Conservation (phyloP, 2,797 vertebrate genomes). For the Semaprochilodus insignis region DNA sequence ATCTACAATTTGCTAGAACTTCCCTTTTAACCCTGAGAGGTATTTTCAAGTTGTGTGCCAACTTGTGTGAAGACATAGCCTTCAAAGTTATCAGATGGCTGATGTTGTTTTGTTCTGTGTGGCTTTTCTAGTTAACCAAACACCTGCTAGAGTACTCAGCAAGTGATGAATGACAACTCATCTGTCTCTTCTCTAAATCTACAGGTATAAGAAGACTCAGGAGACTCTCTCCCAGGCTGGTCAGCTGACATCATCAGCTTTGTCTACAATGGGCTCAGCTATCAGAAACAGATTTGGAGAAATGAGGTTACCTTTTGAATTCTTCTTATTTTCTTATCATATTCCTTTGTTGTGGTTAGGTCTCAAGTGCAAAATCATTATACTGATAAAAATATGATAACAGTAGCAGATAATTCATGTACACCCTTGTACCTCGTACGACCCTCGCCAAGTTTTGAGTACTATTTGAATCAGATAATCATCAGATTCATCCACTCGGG, state of each 20-base stretch:
- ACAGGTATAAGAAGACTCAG: constrained; percentile 92
- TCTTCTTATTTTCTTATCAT: neutral
- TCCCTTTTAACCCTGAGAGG: no score
- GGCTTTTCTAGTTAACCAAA: neutral
- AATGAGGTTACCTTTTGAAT: constrained; percentile 85
- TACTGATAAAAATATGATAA: no score
- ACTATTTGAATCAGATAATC: no score
- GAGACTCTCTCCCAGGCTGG: constrained; percentile 92
- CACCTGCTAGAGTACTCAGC: neutral
- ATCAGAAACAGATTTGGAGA: constrained; percentile 90
- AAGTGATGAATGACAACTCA: neutral
- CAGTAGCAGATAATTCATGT: no score
- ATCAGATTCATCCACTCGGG: no score
- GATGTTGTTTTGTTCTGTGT: neutral
- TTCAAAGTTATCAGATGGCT: neutral
- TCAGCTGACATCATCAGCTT: constrained; percentile 88
- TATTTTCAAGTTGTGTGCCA: neutral
- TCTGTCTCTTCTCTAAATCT: constrained; percentile 33
- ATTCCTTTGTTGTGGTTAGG: neutral
- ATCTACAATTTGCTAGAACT: no score
- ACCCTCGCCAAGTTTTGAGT: no score
- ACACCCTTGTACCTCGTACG: no score
- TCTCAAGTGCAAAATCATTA: no score
- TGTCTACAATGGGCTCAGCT: constrained; percentile 86
- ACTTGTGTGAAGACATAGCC: neutral